Evolutionary conservation across 2,113 vertebrate genomes (phyloP).

Genomic region (Budorcas taxicolor): DNA sequence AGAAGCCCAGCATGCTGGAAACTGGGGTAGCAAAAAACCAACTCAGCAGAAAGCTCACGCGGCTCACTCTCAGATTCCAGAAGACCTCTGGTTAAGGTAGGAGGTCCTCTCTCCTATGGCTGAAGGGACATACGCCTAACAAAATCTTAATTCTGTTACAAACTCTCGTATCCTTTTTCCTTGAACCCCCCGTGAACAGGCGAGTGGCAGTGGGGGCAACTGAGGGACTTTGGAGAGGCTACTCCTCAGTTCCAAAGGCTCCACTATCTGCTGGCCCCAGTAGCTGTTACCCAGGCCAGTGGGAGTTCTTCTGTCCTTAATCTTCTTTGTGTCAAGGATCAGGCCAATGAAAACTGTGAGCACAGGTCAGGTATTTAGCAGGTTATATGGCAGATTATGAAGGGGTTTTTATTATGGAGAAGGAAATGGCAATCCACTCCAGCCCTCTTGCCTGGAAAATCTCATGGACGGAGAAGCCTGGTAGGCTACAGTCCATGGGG

Average conservation of each 20-base stretch:
- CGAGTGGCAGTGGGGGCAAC: background rate
- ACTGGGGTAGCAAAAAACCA: background rate
- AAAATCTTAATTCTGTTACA: background rate
- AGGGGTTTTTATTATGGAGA: background rate
- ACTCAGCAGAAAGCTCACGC: rapidly evolving
- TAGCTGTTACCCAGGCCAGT: background rate
- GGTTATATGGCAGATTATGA: background rate
- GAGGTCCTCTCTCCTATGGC: background rate
- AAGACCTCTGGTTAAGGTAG: background rate
- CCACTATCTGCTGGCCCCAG: background rate
- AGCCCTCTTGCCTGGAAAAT: too few relatives aligned
- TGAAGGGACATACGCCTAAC: background rate
- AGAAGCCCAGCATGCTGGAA: background rate
- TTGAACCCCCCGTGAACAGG: rapidly evolving
- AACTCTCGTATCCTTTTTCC: background rate
- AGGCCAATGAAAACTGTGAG: background rate
- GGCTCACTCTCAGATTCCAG: background rate
- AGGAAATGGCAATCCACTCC: too few relatives aligned
- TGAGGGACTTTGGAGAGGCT: background rate
- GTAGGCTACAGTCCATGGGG: too few relatives aligned
- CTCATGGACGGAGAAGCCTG: too few relatives aligned
- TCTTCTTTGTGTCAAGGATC: background rate
- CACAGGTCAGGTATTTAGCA: background rate
- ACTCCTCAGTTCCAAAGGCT: background rate
- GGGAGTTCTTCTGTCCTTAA: background rate